Evolutionary conservation across 2,797 vertebrate genomes (phyloP).

Genomic region (Coccyzus lansbergi): DNA sequence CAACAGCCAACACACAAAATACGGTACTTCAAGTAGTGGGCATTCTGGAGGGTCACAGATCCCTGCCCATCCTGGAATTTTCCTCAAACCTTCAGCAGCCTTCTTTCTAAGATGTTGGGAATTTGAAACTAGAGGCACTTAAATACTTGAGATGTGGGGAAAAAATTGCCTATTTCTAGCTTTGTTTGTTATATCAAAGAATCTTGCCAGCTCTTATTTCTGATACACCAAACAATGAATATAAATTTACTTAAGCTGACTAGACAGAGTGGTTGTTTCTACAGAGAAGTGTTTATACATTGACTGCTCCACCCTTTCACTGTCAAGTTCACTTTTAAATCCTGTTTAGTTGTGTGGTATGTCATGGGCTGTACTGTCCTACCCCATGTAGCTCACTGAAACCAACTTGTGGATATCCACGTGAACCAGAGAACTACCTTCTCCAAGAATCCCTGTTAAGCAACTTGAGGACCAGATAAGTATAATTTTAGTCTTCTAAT

Average conservation of each 20-base stretch:
- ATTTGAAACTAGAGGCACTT: background rate
- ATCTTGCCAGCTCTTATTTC: background rate
- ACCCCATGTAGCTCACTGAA: background rate
- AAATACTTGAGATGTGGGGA: background rate
- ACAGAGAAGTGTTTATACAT: background rate
- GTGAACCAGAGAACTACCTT: background rate
- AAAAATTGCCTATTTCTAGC: background rate
- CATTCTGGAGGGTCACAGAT: background rate
- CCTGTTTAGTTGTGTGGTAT: accelerated
- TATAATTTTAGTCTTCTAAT: background rate
- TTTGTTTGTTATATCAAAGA: background rate
- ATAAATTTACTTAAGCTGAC: background rate
- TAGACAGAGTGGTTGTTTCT: background rate
- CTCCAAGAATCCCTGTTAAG: background rate
- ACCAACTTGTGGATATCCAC: background rate
- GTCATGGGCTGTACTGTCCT: accelerated
- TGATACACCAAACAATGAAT: background rate
- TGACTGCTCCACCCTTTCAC: background rate
- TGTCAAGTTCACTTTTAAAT: background rate
- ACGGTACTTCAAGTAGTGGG: background rate
- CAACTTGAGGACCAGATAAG: accelerated
- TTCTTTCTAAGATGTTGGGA: background rate
- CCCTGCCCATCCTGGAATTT: background rate
- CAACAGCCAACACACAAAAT: background rate
- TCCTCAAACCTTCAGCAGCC: background rate